Base-by-base conservation (phyloP, 2,888 invertebrate species). In the Mayetiola destructor region DNA sequence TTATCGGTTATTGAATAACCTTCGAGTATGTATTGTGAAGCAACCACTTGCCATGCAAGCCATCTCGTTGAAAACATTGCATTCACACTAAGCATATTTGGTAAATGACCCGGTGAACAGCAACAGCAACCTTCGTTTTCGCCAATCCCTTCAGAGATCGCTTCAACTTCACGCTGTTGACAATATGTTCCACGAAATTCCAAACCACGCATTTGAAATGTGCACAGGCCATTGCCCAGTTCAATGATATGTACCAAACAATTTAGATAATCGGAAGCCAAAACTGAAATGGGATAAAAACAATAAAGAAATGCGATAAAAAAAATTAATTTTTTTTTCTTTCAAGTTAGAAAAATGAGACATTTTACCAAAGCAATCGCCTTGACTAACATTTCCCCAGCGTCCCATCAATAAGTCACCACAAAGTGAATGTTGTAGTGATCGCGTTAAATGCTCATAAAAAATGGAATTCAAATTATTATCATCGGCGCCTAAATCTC, bases 121-220 rank as follows among this genome's bases (percentile, higher is more conserved):
- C 93, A 94, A 67, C 92, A 93, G 69, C 89, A 93, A 40, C 84
- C 82, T 36, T 56, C 55, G 42, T 54, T 58, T 8, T 58, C 58
- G 55, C 14, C 58, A 56, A 61, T n/a, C 23, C 53, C 95, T 72
- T 99, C 97, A 0, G 91, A 90, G 60, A 99, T 97, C 14, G 97
- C 99, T 72, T 99, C 99, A 1, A 97, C 96, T 74, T 95, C 95
- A 58, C 97, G 75, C 72, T 99, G 99, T 71, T 99, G 99, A 68
- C 99, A 99, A 71, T 99, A 99, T 0, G 99, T 99, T 23, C 99
- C 96, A 53, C 96, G 78, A 74, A 99, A 99, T 74, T 99, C 99
- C 12, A 99, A 75, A 0, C 99, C 99, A 55, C 99, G 78, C 75
- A 99, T 81, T 76, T 99, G 99, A 75, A 99, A 99, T 0, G 97